These are phyloP conservation scores for Polydrusus tereticollis DNA, from an alignment of 2,888 invertebrate species.

Conservation along the genomic window DNA sequence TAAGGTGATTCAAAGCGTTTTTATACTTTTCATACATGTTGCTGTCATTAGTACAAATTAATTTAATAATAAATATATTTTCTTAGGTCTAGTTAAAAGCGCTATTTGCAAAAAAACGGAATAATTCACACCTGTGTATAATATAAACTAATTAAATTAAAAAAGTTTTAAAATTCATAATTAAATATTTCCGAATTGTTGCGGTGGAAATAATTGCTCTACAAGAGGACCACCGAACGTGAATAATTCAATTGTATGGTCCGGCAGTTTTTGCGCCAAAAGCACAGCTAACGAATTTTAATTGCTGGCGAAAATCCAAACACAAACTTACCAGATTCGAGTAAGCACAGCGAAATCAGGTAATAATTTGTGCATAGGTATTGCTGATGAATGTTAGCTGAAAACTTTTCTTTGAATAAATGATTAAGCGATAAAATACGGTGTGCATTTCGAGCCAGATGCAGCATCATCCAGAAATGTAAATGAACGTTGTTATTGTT, in stretches of 20 bases:
- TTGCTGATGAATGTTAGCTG: conserved; percentile 14
- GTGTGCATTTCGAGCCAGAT: background rate
- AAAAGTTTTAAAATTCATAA: background rate
- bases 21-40: too few relatives aligned
- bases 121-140: background rate
- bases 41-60: too few relatives aligned
- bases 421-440: background rate
- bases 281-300: conserved; percentile 21
- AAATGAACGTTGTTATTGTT: too few relatives aligned
- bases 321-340: conserved; percentile 19
- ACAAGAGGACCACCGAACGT: conserved; percentile 6
- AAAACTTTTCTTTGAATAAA: background rate
- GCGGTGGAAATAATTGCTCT: conserved; percentile 1
- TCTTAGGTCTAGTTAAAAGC: too few relatives aligned
- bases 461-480: background rate
- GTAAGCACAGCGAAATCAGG: conserved; percentile 17
- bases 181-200: background rate
- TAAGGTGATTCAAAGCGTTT: too few relatives aligned
- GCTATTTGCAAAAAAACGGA: too few relatives aligned
- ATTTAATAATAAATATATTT: too few relatives aligned
- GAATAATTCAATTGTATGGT: conserved; percentile 25
- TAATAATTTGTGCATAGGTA: conserved; percentile 16
- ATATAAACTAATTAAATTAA: background rate
- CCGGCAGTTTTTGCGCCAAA: conserved; percentile 25
- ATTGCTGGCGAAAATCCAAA: conserved; percentile 36